Base-by-base conservation (phyloP, 2,888 invertebrate genomes). In the Tachystola acroxantha region DNA sequence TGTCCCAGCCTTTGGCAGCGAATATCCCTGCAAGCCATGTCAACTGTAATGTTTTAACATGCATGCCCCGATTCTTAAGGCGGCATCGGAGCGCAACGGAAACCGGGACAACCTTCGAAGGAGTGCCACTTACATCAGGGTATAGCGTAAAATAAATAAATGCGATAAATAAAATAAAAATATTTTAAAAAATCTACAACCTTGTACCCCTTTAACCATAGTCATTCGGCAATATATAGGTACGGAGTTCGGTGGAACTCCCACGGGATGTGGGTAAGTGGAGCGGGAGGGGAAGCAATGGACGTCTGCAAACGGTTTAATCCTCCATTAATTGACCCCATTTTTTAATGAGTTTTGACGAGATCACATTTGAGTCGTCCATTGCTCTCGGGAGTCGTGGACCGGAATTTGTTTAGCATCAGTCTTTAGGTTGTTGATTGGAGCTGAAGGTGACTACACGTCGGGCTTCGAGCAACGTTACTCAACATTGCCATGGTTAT, bases 41-140 rank as follows among this genome's bases (percentile, higher is more conserved):
- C 68, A 69, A 67, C 68, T 62, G 63, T 57, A 66, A 60, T 61
- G 57, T 66, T 59, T 62, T 57, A 57, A 57, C 80, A 79, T 78
- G 81, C 84, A 86, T 87, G 86, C 86, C 69, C 70, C 65, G 61
- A 53, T 54, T 50, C 57, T 61, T 52, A 57, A 64, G 62, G 54
- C 58, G 57, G 57, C 57, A 63, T 64, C 68, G 73, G 80, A 81
- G 71, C 78, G 73, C 66, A 85, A 78, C 79, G 80, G 84, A 87
- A 87, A 84, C 87, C 87, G 87, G 88, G 88, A 88, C 88, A 88
- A 88, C 88, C 88, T 86, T 88, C 82, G 85, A 85, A 79, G 86
- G 85, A 82, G 76, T 74, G 77, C 80, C 78, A 76, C 80, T 73
- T 74, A 74, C 70, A 68, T 67, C 65, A 69, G 79, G 78, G 68